Percentiles rank a stretch among this genome's conserved stretches.
phyloP scores from a whole-genome alignment of 2,888 invertebrate genomes.

The Cerastis rubricosa region DNA sequence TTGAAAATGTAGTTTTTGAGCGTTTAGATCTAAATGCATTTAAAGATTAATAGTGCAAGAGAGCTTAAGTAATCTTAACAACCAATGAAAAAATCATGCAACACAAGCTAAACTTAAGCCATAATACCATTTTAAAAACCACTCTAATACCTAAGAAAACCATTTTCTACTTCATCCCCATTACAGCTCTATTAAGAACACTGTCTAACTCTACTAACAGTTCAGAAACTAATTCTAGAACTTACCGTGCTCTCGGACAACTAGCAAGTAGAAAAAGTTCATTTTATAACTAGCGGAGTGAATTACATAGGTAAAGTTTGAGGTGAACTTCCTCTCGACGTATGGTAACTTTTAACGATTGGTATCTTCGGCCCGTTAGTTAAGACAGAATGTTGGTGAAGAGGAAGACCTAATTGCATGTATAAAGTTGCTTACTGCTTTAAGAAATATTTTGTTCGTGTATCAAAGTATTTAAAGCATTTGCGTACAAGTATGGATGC shows the following conservation, averaged over 20 bases:
- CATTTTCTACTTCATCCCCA: conserved; percentile 25
- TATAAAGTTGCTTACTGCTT: not conserved
- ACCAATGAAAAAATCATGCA: too few relatives aligned
- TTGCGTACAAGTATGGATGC: too few relatives aligned
- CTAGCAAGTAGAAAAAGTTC: conserved; percentile 43
- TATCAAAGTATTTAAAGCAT: too few relatives aligned
- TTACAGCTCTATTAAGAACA: conserved; percentile 61
- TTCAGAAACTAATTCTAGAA: conserved; percentile 64
- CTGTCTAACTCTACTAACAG: conserved; percentile 56
- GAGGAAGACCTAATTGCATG: not conserved
- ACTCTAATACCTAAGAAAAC: conserved; percentile 13
- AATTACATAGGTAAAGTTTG: conserved; percentile 54
- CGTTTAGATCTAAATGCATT: not conserved
- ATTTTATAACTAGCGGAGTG: conserved; percentile 56
- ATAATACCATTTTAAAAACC: not conserved
- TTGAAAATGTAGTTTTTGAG: not conserved
- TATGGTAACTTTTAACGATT: conserved; percentile 42
- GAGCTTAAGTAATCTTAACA: not conserved
- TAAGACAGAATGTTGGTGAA: not conserved
- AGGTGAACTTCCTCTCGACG: conserved; percentile 6
- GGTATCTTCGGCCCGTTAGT: not conserved
- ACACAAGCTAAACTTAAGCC: not conserved
- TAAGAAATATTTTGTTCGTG: not conserved
- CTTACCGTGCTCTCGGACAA: conserved; percentile 27
- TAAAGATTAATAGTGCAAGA: not conserved